phyloP scores from a whole-genome alignment of 2,888 invertebrate genomes.

The Entomobrya multifasciata region DNA sequence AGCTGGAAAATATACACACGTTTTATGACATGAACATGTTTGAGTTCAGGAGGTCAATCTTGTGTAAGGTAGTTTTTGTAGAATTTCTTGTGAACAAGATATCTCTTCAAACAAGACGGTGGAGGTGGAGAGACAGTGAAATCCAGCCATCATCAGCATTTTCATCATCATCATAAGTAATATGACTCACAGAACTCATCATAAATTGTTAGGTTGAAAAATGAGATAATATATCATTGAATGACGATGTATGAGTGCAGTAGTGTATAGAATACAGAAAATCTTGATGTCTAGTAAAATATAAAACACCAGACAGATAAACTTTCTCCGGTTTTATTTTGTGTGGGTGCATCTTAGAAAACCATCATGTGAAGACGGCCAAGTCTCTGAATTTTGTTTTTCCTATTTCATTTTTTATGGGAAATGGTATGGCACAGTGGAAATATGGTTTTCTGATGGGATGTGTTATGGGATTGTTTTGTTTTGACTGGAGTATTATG shows the following conservation, averaged over 20 bases:
- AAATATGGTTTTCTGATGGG: slow-evolving; percentile 30
- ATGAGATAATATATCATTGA: slow-evolving; percentile 43
- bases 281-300: too few species aligned
- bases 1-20: slow-evolving; percentile 52
- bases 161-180: slow-evolving; percentile 27
- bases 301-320: too few species aligned
- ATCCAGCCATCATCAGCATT: slow-evolving; percentile 28
- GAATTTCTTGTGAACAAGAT: background rate
- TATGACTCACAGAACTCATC: slow-evolving; percentile 7
- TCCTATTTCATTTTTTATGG: too few species aligned
- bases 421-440: too few species aligned
- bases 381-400: too few species aligned
- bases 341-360: too few species aligned
- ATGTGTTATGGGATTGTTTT: slow-evolving; percentile 45
- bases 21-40: slow-evolving; percentile 58
- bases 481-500: slow-evolving; percentile 52
- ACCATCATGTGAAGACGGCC: too few species aligned
- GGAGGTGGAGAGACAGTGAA: too few species aligned
- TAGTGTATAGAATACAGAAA: too few species aligned
- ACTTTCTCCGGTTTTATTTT: too few species aligned
- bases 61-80: background rate
- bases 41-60: slow-evolving; percentile 59
- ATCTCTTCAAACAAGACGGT: too few species aligned
- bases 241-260: too few species aligned
- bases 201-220: slow-evolving; percentile 29